Evolutionary conservation across 2,888 invertebrate genomes (phyloP).

Genomic region (Scelioninae gen. 1): DNA sequence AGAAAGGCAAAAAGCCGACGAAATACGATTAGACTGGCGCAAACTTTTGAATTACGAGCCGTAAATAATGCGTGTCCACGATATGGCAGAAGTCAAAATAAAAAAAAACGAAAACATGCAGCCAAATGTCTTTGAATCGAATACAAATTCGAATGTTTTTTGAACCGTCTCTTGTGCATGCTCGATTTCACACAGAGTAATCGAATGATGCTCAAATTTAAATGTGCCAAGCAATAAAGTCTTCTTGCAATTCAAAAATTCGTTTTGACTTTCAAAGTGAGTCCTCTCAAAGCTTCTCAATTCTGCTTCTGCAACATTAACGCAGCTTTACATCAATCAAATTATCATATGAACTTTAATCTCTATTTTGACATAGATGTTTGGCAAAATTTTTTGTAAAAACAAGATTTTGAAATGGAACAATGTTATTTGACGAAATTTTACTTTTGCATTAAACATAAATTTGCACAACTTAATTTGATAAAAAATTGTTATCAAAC

Average conservation of each 20-base stretch:
- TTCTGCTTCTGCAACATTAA: not conserved
- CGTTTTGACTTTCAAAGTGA: constrained; percentile 80
- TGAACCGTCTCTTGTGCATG: constrained; percentile 27
- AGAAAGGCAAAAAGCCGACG: constrained; percentile 26
- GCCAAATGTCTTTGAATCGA: constrained; percentile 42
- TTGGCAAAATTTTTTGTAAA: no score
- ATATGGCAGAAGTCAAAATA: constrained; percentile 64
- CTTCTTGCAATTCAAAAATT: constrained; percentile 80
- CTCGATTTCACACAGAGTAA: constrained; percentile 72
- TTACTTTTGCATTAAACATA: no score
- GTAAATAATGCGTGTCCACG: constrained; percentile 66
- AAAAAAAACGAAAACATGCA: constrained; percentile 43
- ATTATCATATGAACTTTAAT: not conserved
- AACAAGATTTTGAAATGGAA: not conserved
- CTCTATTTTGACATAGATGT: not conserved
- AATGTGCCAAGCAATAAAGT: constrained; percentile 81
- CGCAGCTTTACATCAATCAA: not conserved
- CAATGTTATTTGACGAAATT: not conserved
- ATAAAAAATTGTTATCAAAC: no score
- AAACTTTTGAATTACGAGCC: constrained; percentile 69
- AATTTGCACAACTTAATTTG: no score
- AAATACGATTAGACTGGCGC: constrained; percentile 60
- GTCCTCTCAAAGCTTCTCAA: constrained; percentile 28
- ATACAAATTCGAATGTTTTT: constrained; percentile 55
- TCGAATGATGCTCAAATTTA: constrained; percentile 83